These are phyloP conservation scores for Choreutis nemorana DNA, from an alignment of 2,888 invertebrate genomes.

Conservation along the genomic window DNA sequence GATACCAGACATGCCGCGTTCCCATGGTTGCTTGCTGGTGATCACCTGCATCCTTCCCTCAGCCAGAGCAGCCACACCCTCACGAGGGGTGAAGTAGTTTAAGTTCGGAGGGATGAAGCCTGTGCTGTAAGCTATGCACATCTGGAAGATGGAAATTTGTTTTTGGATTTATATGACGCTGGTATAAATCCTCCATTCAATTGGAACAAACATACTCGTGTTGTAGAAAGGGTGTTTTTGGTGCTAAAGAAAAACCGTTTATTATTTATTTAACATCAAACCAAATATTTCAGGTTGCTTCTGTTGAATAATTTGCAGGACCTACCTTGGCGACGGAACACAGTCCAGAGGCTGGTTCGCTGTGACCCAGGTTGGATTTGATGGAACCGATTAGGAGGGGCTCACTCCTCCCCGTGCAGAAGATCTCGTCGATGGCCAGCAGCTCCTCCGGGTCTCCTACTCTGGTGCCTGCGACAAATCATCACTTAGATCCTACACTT, in stretches of 20 bases:
- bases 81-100: slow-evolving; percentile 72
- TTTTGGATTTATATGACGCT: too few relatives aligned
- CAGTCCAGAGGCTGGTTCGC: slow-evolving; percentile 86
- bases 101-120: slow-evolving; percentile 87
- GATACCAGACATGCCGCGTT: slow-evolving; percentile 79
- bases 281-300: neutral
- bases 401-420: slow-evolving; percentile 76
- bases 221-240: too few relatives aligned
- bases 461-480: slow-evolving; percentile 73
- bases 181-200: too few relatives aligned
- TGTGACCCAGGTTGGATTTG: slow-evolving; percentile 94
- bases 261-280: too few relatives aligned
- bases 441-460: slow-evolving; percentile 95
- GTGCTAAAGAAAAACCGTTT: too few relatives aligned
- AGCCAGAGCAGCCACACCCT: slow-evolving; percentile 67
- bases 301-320: neutral
- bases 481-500: too few relatives aligned
- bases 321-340: slow-evolving; percentile 82
- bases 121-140: slow-evolving; percentile 81
- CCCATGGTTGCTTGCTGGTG: slow-evolving; percentile 73
- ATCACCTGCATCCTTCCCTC: slow-evolving; percentile 76
- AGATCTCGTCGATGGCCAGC: slow-evolving; percentile 79
- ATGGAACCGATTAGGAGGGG: slow-evolving; percentile 88
- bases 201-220: too few relatives aligned
- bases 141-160: slow-evolving; percentile 29